A percentile compares a stretch with the other conserved stretches of the same genome.
Evolutionary conservation across 2,797 vertebrate species (phyloP).

Genomic region (Eleutherodactylus coqui): DNA sequence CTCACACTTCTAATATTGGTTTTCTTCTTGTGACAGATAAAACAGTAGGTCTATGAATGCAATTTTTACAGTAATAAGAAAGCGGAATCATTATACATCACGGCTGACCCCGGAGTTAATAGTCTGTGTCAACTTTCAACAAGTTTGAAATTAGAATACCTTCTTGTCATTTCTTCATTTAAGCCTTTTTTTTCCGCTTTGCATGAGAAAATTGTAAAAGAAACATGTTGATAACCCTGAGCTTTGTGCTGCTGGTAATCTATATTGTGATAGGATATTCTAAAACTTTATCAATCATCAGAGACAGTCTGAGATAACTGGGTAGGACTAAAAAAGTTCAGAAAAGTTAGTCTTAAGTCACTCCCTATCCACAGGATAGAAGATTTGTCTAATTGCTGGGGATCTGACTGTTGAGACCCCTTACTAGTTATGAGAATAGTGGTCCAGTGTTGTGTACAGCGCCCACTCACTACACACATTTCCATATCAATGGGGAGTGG

Average conservation of each 20-base stretch:
- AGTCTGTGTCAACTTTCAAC: constrained; percentile 51
- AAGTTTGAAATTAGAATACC: constrained; percentile 51
- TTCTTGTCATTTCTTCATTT: constrained; percentile 36
- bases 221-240: neutral
- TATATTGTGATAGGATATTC: neutral
- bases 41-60: constrained; percentile 48
- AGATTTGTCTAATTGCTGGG: too few species aligned
- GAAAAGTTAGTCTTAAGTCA: too few species aligned
- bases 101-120: constrained; percentile 51
- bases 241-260: neutral
- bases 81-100: constrained; percentile 49
- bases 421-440: too few species aligned
- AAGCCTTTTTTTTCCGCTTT: neutral
- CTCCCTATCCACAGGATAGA: too few species aligned
- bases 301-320: too few species aligned
- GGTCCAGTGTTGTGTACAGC: too few species aligned
- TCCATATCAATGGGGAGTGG: too few species aligned
- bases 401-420: too few species aligned
- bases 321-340: too few species aligned
- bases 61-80: constrained; percentile 58
- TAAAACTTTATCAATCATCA: too few species aligned
- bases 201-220: constrained; percentile 23
- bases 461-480: too few species aligned
- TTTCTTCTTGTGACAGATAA: constrained; percentile 39
- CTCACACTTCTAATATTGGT: constrained; percentile 57